Base-by-base conservation (phyloP, 2,113 vertebrate genomes). In the Vicugna pacos region DNA sequence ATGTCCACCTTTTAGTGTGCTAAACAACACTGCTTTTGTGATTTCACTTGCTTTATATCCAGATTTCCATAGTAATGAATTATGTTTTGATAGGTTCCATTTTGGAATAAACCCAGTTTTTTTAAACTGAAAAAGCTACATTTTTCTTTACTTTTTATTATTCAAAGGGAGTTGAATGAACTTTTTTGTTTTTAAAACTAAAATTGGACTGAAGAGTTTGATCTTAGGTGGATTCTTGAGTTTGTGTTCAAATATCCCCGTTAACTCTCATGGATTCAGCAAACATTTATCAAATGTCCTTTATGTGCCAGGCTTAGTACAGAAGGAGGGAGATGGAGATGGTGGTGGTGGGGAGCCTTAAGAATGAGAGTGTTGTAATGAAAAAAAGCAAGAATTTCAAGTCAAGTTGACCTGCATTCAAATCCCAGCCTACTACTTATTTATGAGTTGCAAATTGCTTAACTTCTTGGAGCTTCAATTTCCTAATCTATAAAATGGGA, bases 181-280 rank as follows among this genome's bases (percentile, higher is more conserved):
- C 26, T 20, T 86, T 56, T 89, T 96, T 76, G 17, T 83, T 95
- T 94, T 87, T 46, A 12, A 76, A 94, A 52, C 8, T 87, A 65
- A 96, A 85, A 70, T 83, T 91, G 50, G 65, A 64, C 30, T 88
- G 75, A 94, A 86, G 35, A 94, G 91, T 96, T 76, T 95, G n/a
- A 95, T 82, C n/a, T 65, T 89, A 69, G 75, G 56, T 24, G 70
- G 80, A 82, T 82, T 42, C 62, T 96, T 92, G 82, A 83, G 24
- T 93, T 93, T 62, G 14, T 65, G 65, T 70, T 87, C 87, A 95
- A 92, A 70, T 85, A 50, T 26, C 16, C 26, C 50, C 1, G 70
- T 96, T 76, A 96, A 46, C 12, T 54, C 46, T 90, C 12, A 46
- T 54, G 20, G 46, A 92, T 92, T 90, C 62, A 76, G 56, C 32